These are phyloP conservation scores for Drosophila oshimai DNA, from an alignment of 1,140 invertebrate species.

Conservation along the genomic window DNA sequence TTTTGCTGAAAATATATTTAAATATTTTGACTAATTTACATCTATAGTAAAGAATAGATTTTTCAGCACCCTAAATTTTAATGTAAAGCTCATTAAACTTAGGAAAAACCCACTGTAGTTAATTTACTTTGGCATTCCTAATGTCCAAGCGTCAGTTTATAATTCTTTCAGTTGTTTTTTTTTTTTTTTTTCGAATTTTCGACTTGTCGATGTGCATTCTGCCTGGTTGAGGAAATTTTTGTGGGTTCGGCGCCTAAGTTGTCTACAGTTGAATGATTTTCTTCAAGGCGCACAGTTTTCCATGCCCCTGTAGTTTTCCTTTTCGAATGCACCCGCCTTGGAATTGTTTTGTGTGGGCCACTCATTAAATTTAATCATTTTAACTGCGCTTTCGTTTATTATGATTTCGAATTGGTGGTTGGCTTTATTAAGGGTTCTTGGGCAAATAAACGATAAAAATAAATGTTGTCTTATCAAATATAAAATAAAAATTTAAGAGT, in stretches of 20 bases:
- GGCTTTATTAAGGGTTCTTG: neutral
- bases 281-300: constrained; percentile 72
- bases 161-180: constrained; percentile 35
- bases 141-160: constrained; percentile 68
- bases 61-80: too few relatives aligned
- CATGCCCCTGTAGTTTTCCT: constrained; percentile 46
- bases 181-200: constrained; percentile 21
- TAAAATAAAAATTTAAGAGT: neutral
- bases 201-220: constrained; percentile 13
- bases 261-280: constrained; percentile 74
- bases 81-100: neutral
- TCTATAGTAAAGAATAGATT: too few relatives aligned
- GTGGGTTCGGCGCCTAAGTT: constrained; percentile 57
- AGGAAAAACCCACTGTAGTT: constrained; percentile 16
- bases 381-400: constrained; percentile 29
- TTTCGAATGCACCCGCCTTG: constrained; percentile 55
- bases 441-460: neutral
- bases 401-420: constrained; percentile 3
- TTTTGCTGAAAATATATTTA: too few relatives aligned
- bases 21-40: too few relatives aligned
- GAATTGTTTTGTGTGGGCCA: constrained; percentile 51
- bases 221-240: constrained; percentile 10
- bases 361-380: constrained; percentile 70
- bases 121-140: constrained; percentile 35
- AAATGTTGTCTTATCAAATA: neutral